Percentiles rank a stretch among this genome's conserved stretches.
These are phyloP conservation scores for Parambassis ranga DNA, from an alignment of 2,797 vertebrate genomes.

Conservation along the genomic window DNA sequence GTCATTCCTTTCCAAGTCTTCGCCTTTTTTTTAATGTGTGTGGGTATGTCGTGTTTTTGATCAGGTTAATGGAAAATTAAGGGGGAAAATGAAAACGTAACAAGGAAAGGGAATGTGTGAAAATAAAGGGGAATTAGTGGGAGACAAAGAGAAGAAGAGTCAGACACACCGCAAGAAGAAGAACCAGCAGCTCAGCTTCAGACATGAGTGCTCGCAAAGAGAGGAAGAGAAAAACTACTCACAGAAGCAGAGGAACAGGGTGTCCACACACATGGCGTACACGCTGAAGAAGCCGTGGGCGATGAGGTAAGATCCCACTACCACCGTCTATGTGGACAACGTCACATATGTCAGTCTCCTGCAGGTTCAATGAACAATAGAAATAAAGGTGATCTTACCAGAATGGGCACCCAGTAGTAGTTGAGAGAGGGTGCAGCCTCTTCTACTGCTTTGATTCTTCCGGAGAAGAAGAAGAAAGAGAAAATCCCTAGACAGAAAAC, in stretches of 20 bases:
- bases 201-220: conserved; percentile 9
- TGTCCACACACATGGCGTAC: conserved; percentile 98
- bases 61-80: conserved; percentile 57
- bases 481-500: conserved; percentile 83
- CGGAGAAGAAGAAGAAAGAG: conserved; percentile 97
- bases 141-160: conserved; percentile 64
- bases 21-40: conserved; percentile 82
- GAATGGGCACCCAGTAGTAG: conserved; percentile 96
- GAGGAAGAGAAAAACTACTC: conserved; percentile 72
- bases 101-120: conserved; percentile 35
- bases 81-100: conserved; percentile 31
- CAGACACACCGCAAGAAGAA: conserved; percentile 61
- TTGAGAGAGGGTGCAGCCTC: conserved; percentile 88
- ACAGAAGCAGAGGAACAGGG: conserved; percentile 99
- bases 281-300: conserved; percentile 98
- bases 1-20: conserved; percentile 97
- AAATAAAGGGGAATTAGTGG: conserved; percentile 53
- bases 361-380: background rate
- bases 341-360: conserved; percentile 8
- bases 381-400: conserved; percentile 79
- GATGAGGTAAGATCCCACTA: conserved; percentile 93
- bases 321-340: conserved; percentile 83
- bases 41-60: conserved; percentile 21
- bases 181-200: conserved; percentile 51
- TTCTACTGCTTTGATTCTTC: conserved; percentile 84